Conservation (phyloP, 2,113 vertebrate genomes). For the Percina caprodes region DNA sequence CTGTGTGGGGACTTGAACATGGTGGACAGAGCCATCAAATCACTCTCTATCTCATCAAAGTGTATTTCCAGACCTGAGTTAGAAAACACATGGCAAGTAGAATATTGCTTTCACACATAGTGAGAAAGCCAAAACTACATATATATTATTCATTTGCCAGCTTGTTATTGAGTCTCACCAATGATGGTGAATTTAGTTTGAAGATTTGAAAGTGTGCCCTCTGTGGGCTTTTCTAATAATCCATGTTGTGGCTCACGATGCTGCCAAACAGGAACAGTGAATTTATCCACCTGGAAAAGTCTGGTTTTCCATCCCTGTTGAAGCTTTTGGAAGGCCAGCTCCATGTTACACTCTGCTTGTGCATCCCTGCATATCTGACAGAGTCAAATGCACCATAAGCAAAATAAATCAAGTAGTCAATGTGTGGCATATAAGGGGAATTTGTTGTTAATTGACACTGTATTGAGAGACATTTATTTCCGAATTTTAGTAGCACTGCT, state of each 20-base stretch:
- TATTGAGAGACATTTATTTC: conserved; percentile 3
- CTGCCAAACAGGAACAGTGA: conserved; percentile 71
- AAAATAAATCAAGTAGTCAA: neutral
- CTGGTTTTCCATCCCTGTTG: conserved; percentile 76
- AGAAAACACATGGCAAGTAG: conserved; percentile 2
- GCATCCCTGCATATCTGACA: conserved; percentile 78
- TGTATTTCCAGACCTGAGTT: conserved; percentile 78
- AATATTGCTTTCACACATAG: neutral
- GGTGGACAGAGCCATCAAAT: conserved; percentile 81
- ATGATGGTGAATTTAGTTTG: conserved; percentile 73
- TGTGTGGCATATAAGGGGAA: neutral
- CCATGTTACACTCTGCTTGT: conserved; percentile 69
- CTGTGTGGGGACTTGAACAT: conserved; percentile 81
- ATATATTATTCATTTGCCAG: neutral
- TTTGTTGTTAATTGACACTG: neutral
- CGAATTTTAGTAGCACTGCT: neutral
- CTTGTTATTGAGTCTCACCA: conserved; percentile 75
- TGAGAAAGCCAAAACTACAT: neutral
- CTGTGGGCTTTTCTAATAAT: neutral
- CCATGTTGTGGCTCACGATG: conserved; percentile 45
- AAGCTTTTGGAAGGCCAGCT: conserved; percentile 77
- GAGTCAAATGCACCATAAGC: neutral
- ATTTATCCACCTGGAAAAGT: conserved; percentile 78
- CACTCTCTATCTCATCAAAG: conserved; percentile 80
- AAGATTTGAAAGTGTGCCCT: neutral